Percentiles rank a stretch among this genome's conserved stretches.
These are phyloP conservation scores for Eudemis profundana DNA, from an alignment of 2,888 invertebrate genomes.

Conservation along the genomic window DNA sequence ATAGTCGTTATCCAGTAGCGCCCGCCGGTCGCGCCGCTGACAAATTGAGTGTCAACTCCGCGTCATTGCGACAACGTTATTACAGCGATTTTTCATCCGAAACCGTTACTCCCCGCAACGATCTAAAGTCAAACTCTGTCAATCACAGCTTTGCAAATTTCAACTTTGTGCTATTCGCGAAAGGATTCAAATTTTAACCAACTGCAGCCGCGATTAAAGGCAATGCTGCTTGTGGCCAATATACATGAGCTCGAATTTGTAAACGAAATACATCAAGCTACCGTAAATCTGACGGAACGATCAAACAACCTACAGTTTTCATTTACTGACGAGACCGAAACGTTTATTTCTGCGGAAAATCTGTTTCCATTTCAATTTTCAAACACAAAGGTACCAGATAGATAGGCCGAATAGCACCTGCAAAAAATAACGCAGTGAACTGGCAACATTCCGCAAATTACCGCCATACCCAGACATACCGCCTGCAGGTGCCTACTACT, in stretches of 20 bases:
- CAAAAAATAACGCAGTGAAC: slow-evolving; percentile 28
- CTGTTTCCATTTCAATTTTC: slow-evolving; percentile 18
- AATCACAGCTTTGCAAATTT: slow-evolving; percentile 9
- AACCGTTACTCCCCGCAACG: slow-evolving; percentile 37
- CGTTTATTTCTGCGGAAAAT: slow-evolving; percentile 12
- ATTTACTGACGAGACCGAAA: slow-evolving; percentile 24
- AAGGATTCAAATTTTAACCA: slow-evolving; percentile 3
- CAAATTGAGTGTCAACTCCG: slow-evolving; percentile 72
- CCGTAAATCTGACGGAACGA: slow-evolving; percentile 24
- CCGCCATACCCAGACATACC: slow-evolving; percentile 12
- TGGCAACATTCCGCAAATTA: slow-evolving; percentile 37
- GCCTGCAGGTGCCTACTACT: neutral
- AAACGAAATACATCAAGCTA: slow-evolving; percentile 31
- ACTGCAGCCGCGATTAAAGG: neutral
- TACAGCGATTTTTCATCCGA: slow-evolving; percentile 61
- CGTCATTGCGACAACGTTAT: slow-evolving; percentile 58
- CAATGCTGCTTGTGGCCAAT: slow-evolving; percentile 21
- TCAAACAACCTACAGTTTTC: slow-evolving; percentile 19
- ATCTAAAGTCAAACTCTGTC: slow-evolving; percentile 6
- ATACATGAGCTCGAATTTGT: slow-evolving; percentile 37
- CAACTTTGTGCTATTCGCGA: neutral
- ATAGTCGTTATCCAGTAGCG: slow-evolving; percentile 51
- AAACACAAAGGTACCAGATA: slow-evolving; percentile 14
- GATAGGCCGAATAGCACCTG: slow-evolving; percentile 20
- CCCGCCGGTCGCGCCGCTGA: slow-evolving; percentile 51